Evolutionary conservation across 2,113 vertebrate genomes (phyloP).

Genomic region (Lepus americanus): DNA sequence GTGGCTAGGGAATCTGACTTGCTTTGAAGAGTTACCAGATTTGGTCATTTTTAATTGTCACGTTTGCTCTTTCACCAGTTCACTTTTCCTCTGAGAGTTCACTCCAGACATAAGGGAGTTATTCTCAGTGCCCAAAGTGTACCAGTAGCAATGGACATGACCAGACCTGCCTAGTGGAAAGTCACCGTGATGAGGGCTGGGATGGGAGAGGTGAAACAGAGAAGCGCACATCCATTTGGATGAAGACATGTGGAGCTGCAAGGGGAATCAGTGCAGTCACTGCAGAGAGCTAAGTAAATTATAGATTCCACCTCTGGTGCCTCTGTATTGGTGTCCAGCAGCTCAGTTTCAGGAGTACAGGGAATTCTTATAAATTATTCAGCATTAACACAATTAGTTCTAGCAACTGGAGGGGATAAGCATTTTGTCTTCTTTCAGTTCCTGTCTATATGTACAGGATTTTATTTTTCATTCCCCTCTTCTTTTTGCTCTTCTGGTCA

Average conservation of each 20-base stretch:
- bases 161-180: not conserved
- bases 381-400: constrained; percentile 64
- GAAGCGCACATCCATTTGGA: not conserved
- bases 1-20: constrained; percentile 59
- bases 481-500: not conserved
- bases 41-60: constrained; percentile 67
- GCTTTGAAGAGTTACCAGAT: constrained; percentile 51
- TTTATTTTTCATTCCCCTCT: constrained; percentile 35
- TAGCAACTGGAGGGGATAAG: constrained; percentile 11
- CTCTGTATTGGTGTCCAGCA: not conserved
- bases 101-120: not conserved
- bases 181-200: not conserved
- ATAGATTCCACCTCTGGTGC: not conserved
- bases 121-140: not conserved
- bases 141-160: not conserved
- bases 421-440: constrained; percentile 50
- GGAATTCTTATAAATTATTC: constrained; percentile 68
- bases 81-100: constrained; percentile 52
- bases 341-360: constrained; percentile 13
- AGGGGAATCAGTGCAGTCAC: not conserved
- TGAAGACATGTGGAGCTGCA: not conserved
- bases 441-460: not conserved
- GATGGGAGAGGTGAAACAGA: not conserved
- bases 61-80: constrained; percentile 60
- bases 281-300: not conserved